Percentiles rank a stretch among this genome's conserved stretches.
These are phyloP conservation scores for Dicaeum eximium DNA, from an alignment of 2,113 vertebrate genomes.

Conservation along the genomic window DNA sequence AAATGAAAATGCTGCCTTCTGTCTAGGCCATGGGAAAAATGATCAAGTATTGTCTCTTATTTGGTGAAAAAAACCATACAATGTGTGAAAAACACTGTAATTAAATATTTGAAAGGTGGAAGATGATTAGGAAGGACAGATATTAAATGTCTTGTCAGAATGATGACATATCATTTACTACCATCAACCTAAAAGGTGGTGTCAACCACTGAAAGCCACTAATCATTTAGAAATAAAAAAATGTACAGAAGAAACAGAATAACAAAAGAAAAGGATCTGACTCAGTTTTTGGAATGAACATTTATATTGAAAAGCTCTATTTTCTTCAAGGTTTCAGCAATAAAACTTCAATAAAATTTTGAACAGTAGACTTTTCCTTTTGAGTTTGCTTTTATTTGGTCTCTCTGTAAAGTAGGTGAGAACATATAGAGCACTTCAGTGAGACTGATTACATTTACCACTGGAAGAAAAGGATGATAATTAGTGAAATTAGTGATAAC, in stretches of 20 bases:
- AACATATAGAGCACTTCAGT: neutral
- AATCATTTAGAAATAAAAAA: neutral
- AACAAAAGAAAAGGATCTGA: neutral
- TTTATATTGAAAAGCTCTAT: neutral
- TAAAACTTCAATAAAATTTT: neutral
- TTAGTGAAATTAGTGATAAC: neutral
- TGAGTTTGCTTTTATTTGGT: neutral
- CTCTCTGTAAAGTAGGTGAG: neutral
- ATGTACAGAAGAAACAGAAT: neutral
- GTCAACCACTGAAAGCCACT: neutral
- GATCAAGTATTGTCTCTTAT: neutral
- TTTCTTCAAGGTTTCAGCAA: neutral
- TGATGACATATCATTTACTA: neutral
- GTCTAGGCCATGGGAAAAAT: neutral
- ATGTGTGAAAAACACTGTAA: neutral
- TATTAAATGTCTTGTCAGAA: neutral
- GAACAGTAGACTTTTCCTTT: neutral
- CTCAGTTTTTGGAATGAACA: neutral
- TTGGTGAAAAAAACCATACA: neutral
- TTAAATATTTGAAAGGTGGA: neutral
- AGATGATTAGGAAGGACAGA: neutral
- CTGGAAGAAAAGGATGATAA: neutral
- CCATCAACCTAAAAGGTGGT: neutral
- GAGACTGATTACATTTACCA: neutral
- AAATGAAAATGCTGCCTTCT: neutral